These are phyloP conservation scores for Chloromyia formosa DNA, from an alignment of 2,888 invertebrate species.

Conservation along the genomic window DNA sequence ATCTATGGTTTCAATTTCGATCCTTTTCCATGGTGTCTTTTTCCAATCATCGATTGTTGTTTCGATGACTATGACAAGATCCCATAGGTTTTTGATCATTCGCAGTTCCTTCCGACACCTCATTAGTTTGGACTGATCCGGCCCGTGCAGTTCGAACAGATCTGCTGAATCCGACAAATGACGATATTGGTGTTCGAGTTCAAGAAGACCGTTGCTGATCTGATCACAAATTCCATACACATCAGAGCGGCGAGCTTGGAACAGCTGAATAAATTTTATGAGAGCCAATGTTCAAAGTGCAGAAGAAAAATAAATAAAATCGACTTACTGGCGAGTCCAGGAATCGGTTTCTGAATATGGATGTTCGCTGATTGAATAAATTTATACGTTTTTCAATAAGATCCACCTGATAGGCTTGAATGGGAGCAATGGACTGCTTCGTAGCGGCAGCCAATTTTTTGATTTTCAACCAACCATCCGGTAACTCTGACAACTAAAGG, in stretches of 20 bases:
- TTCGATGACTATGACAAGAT: conserved; percentile 82
- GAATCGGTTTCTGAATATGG: conserved; percentile 80
- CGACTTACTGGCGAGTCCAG: conserved; percentile 61
- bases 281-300: too few relatives aligned
- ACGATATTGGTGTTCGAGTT: conserved; percentile 75
- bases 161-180: conserved; percentile 76
- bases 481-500: conserved; percentile 74
- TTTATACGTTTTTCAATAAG: conserved; percentile 84
- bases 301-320: background rate
- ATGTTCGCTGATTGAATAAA: conserved; percentile 81
- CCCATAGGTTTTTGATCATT: conserved; percentile 85
- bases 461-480: conserved; percentile 86
- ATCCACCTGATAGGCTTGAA: conserved; percentile 88
- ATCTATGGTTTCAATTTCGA: conserved; percentile 94
- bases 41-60: conserved; percentile 92
- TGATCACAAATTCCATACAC: conserved; percentile 77
- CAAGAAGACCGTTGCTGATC: conserved; percentile 71
- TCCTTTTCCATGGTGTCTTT: conserved; percentile 90
- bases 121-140: conserved; percentile 82
- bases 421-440: conserved; percentile 86
- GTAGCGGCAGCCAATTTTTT: conserved; percentile 84
- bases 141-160: conserved; percentile 86
- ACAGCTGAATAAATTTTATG: conserved; percentile 63
- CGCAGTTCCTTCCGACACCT: conserved; percentile 80
- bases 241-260: conserved; percentile 71